Evolutionary conservation across 2,113 vertebrate species (phyloP).

Genomic region (Bubo bubo): DNA sequence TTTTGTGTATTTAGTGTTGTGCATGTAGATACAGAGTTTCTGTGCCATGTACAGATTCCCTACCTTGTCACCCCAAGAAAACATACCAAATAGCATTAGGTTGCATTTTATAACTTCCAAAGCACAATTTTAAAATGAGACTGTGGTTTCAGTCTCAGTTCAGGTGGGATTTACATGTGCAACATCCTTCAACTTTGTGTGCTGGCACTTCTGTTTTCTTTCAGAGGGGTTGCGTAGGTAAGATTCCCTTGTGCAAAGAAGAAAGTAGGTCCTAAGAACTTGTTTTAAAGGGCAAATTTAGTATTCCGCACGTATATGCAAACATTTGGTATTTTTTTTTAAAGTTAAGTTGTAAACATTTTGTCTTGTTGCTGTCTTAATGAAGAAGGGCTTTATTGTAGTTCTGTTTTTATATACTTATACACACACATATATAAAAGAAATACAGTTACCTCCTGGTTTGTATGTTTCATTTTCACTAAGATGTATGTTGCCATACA

Average conservation of each 20-base stretch:
- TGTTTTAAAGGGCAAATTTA: neutral
- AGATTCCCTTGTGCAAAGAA: neutral
- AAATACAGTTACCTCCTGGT: conserved; percentile 29
- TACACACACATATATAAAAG: neutral
- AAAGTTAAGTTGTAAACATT: conserved; percentile 51
- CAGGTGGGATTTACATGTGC: neutral
- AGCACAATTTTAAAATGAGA: neutral
- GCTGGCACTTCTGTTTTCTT: neutral
- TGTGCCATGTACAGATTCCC: conserved; percentile 2
- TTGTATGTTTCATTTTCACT: conserved; percentile 66
- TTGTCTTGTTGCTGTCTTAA: conserved; percentile 53
- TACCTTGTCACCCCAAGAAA: neutral
- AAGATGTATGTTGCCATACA: conserved; percentile 59
- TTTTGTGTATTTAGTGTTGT: conserved; percentile 10
- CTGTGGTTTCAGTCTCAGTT: neutral
- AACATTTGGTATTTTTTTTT: conserved; percentile 16
- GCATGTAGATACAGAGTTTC: neutral
- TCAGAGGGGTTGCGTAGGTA: neutral
- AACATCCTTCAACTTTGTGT: neutral
- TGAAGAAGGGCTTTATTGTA: conserved; percentile 41
- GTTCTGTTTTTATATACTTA: conserved; percentile 19
- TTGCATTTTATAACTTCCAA: neutral
- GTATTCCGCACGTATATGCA: neutral
- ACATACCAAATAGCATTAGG: neutral
- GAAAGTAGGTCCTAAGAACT: neutral